These are phyloP conservation scores for Actenoides hombroni DNA, from an alignment of 2,113 vertebrate species.

Conservation along the genomic window DNA sequence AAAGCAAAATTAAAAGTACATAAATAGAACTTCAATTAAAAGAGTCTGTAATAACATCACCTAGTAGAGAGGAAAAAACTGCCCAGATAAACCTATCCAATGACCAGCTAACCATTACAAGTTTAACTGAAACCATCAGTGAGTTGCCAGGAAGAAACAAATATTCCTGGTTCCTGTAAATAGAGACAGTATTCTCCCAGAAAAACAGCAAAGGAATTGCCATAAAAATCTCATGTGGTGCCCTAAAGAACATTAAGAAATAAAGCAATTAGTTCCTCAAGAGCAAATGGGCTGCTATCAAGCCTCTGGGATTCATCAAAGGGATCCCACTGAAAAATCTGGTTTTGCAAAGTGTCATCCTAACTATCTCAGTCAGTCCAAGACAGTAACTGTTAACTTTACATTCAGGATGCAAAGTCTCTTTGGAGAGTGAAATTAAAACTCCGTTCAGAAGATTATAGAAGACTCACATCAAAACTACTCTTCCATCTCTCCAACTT, in stretches of 20 bases:
- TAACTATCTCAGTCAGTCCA: not conserved
- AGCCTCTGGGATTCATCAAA: not conserved
- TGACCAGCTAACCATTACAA: not conserved
- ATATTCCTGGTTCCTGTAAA: not conserved
- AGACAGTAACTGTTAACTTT: not conserved
- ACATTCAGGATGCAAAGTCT: constrained; percentile 7
- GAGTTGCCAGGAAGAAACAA: not conserved
- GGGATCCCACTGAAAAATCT: not conserved
- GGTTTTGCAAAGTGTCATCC: not conserved
- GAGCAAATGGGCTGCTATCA: not conserved
- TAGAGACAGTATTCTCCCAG: not conserved
- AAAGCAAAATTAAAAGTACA: not conserved
- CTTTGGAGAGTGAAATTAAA: constrained; percentile 13
- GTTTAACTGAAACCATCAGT: not conserved
- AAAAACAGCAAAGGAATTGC: not conserved
- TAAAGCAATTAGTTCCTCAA: not conserved
- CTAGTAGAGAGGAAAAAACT: not conserved
- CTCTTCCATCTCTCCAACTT: not conserved
- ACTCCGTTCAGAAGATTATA: not conserved
- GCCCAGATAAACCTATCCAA: constrained; percentile 26
- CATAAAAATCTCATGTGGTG: not conserved
- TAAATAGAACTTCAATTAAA: not conserved
- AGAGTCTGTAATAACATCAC: not conserved
- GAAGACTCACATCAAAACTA: constrained; percentile 14
- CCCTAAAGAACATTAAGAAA: not conserved